Conservation (phyloP, 2,888 invertebrate species). For the Latheticus oryzae region DNA sequence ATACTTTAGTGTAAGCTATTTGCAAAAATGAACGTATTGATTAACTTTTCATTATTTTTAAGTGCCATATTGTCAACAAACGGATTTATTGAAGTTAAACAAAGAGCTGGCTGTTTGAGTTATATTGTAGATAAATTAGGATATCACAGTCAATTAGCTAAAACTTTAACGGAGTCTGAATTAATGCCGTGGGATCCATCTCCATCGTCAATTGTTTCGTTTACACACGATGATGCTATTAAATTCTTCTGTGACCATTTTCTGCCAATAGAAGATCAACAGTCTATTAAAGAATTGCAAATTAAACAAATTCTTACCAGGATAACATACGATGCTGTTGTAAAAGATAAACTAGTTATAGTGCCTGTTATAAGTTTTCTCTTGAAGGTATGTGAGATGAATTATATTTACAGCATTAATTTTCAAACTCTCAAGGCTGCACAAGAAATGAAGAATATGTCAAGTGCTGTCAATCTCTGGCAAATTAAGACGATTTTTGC, state of each 20-base stretch:
- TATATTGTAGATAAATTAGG: constrained; percentile 88
- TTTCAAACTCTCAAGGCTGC: too few relatives aligned
- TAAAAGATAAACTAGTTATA: constrained; percentile 81
- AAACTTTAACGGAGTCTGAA: constrained; percentile 81
- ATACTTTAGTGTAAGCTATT: constrained; percentile 75
- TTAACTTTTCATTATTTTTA: constrained; percentile 54
- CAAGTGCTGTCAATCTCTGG: constrained; percentile 75
- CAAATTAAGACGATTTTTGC: constrained; percentile 77
- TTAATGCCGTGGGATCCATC: constrained; percentile 76
- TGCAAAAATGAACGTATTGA: background rate
- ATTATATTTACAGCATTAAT: too few relatives aligned
- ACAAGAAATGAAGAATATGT: too few relatives aligned
- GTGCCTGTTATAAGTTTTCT: constrained; percentile 79
- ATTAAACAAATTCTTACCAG: constrained; percentile 73
- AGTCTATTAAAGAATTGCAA: constrained; percentile 64
- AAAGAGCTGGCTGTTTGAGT: constrained; percentile 88
- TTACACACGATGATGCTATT: constrained; percentile 79
- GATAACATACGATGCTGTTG: constrained; percentile 83
- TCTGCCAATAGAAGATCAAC: constrained; percentile 58
- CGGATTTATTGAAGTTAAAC: constrained; percentile 85
- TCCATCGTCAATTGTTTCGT: constrained; percentile 77
- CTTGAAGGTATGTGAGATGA: constrained; percentile 77
- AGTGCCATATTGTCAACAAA: constrained; percentile 76
- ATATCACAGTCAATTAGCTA: constrained; percentile 81
- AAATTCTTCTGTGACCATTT: constrained; percentile 79